Evolutionary conservation across 2,797 vertebrate species (phyloP).

Genomic region (Megalops cyprinoides): DNA sequence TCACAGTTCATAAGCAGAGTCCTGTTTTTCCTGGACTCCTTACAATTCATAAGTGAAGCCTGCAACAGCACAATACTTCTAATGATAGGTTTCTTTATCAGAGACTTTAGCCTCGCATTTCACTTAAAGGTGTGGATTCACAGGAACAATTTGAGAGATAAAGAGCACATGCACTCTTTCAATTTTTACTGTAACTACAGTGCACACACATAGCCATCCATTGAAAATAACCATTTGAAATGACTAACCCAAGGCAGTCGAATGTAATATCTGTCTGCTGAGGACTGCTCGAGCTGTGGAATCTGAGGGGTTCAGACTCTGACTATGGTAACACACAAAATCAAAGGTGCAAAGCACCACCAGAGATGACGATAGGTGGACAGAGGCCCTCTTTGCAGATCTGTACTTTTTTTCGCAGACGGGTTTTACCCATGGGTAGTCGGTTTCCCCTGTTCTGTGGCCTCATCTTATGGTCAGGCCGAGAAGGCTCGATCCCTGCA

Average conservation of each 20-base stretch:
- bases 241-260: no score
- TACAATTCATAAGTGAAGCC: slow-evolving; percentile 47
- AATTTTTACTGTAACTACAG: no score
- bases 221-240: no score
- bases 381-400: no score
- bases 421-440: not conserved
- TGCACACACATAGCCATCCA: no score
- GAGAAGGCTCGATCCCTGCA: not conserved
- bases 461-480: not conserved
- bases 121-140: no score
- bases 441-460: not conserved
- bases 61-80: slow-evolving; percentile 2
- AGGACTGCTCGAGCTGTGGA: not conserved
- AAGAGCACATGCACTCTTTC: no score
- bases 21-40: slow-evolving; percentile 49
- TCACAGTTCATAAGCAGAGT: slow-evolving; percentile 44
- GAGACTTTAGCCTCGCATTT: no score
- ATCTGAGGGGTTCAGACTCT: no score
- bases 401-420: not conserved
- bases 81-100: not conserved
- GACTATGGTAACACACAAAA: not conserved
- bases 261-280: no score
- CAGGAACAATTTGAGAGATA: no score
- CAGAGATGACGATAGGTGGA: not conserved
- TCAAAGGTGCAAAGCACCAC: not conserved